These are phyloP conservation scores for Indicator maculatus DNA, from an alignment of 2,113 vertebrate species.

Conservation along the genomic window DNA sequence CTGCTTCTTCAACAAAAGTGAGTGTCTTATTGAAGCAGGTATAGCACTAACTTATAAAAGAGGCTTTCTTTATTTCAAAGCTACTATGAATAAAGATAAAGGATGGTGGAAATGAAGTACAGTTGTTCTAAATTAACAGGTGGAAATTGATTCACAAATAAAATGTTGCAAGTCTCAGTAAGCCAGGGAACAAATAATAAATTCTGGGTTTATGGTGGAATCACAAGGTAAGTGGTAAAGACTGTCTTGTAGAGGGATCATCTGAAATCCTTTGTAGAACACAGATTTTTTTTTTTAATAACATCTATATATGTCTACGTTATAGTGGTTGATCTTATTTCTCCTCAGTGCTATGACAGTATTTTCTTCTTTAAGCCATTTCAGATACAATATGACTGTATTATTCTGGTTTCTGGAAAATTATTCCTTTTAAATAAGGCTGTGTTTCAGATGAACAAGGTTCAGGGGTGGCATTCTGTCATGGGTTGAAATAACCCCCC, in stretches of 20 bases:
- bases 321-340: neutral
- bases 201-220: slow-evolving; percentile 11
- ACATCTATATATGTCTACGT: neutral
- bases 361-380: neutral
- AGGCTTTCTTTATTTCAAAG: neutral
- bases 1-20: neutral
- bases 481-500: too few relatives aligned
- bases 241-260: neutral
- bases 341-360: neutral
- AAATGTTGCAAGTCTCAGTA: slow-evolving; percentile 7
- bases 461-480: neutral
- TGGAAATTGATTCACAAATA: slow-evolving; percentile 35
- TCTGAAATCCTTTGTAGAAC: neutral
- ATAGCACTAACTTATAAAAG: neutral
- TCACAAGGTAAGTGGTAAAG: slow-evolving; percentile 16
- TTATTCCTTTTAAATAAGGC: neutral
- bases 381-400: neutral
- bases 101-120: neutral
- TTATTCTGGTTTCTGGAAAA: neutral
- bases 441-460: neutral
- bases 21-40: neutral
- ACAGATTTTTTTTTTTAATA: neutral
- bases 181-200: neutral
- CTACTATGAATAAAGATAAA: neutral
- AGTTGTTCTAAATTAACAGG: neutral